Base-by-base conservation (phyloP, 2,888 invertebrate genomes). In the Hypolimnas misippus region DNA sequence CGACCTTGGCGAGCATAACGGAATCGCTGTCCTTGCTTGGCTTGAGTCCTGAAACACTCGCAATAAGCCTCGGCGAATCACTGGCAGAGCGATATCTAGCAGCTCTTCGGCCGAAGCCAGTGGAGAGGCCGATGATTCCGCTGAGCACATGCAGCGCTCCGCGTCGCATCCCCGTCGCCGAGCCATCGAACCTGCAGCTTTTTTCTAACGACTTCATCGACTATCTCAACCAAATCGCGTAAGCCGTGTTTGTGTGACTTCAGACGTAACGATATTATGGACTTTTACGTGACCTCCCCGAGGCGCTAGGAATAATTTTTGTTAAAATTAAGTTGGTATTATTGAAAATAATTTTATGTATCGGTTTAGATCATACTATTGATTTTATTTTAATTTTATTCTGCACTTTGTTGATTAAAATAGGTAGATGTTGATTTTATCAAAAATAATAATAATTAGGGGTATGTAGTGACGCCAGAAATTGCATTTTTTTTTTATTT, bases 201-300 rank as follows among this genome's bases (percentile, higher is more conserved):
- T 93, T 94, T 81, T 93, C 94, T 65, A 94, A 93, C 80, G 93
- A 94, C 78, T 93, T 93, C 83, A 92, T 93, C 72, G 92, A 93
- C 79, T 94, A 94, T 82, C 83, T 94, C 74, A 94, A 93, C 82
- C 93, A 93, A 84, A 93, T 93, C 81, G 93, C 93, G 73, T 93
- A 88, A 83, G 63, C 61, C 62, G 71, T 67, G 68, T 68, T 65
- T 69, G 76, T 61, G 66, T 52, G 57, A 70, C 62, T 73, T 68
- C 70, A 72, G 72, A 49, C 72, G 74, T 72, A 72, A 70, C 70
- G 67, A 69, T 72, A 63, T 71, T 75, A 70, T 76, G 76, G 73
- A 81, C 76, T 75, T 73, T 67, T 73, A 71, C 77, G 78, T 67
- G 76, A 73, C 71, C 73, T 75, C 70, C 67, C 54, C 52, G 74